These are phyloP conservation scores for Macrocentrus cingulum DNA, from an alignment of 1,140 invertebrate species.

Conservation along the genomic window DNA sequence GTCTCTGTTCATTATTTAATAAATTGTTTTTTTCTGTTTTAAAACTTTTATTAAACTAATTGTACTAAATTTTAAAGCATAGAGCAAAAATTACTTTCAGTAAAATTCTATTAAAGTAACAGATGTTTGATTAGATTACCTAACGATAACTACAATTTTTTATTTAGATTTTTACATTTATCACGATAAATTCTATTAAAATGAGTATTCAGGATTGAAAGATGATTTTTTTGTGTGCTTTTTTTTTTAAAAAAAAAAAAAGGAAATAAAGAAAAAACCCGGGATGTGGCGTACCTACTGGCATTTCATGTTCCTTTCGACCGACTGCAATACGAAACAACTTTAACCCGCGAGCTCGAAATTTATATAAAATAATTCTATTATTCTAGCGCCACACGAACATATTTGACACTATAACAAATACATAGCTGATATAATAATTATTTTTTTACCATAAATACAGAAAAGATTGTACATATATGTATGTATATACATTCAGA, in stretches of 20 bases:
- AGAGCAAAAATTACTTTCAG: too few relatives aligned
- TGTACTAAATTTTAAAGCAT: too few relatives aligned
- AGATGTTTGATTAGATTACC: too few relatives aligned
- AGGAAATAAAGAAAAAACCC: slow-evolving; percentile 17
- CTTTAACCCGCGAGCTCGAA: slow-evolving; percentile 19
- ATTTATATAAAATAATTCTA: slow-evolving; percentile 14
- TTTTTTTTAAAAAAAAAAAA: too few relatives aligned
- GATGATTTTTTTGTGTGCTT: not conserved
- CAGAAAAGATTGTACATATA: too few relatives aligned
- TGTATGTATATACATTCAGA: too few relatives aligned
- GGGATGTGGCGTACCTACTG: slow-evolving; percentile 26
- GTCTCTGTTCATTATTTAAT: too few relatives aligned
- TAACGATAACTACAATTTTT: too few relatives aligned
- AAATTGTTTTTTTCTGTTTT: too few relatives aligned
- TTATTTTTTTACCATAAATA: slow-evolving; percentile 1
- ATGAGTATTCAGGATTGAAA: not conserved
- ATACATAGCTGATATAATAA: not conserved
- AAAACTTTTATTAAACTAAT: too few relatives aligned
- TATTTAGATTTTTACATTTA: too few relatives aligned
- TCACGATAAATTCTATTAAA: not conserved
- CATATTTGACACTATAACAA: not conserved
- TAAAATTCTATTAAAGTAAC: too few relatives aligned
- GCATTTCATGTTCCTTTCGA: slow-evolving; percentile 28
- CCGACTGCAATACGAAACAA: slow-evolving; percentile 29
- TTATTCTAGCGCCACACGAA: slow-evolving; percentile 11